Percentiles rank a stretch among this genome's conserved stretches.
These are phyloP conservation scores for Thripadectes ignobilis DNA, from an alignment of 2,797 vertebrate species.

Conservation along the genomic window DNA sequence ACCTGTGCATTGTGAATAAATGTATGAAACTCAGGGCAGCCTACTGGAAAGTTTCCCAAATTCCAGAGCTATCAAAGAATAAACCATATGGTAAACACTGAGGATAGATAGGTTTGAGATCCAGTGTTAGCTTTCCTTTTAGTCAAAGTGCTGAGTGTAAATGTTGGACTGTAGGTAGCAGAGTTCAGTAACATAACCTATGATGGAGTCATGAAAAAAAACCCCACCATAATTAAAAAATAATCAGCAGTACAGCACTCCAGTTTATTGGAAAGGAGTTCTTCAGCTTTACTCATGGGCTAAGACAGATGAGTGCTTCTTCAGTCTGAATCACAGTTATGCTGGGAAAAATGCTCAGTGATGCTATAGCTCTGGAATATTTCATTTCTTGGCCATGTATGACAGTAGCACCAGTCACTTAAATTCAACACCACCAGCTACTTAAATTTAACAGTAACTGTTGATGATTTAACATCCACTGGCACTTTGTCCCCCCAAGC, in stretches of 20 bases:
- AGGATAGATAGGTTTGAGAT: background rate
- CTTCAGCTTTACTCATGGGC: background rate
- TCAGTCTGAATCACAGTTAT: background rate
- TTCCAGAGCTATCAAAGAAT: background rate
- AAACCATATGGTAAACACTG: background rate
- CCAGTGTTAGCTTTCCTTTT: background rate
- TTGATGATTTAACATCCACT: slow-evolving; percentile 22
- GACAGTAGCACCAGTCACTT: background rate
- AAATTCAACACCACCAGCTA: slow-evolving; percentile 28
- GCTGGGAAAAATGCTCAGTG: background rate
- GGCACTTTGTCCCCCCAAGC: slow-evolving; percentile 4
- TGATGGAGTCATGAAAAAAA: background rate
- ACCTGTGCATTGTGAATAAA: background rate
- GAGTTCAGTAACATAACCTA: background rate
- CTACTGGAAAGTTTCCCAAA: background rate
- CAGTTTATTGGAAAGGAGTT: background rate
- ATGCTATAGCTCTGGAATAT: background rate
- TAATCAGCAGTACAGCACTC: background rate
- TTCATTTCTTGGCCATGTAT: background rate
- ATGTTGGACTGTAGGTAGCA: background rate
- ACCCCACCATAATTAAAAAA: background rate
- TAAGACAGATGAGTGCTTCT: background rate
- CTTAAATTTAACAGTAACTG: slow-evolving; percentile 24
- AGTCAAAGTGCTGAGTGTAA: background rate
- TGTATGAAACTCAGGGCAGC: background rate